Evolutionary conservation across 2,113 vertebrate species (phyloP), one percentile per base, ranked within the genome.

Genomic region (Microcebus griseorufus): DNA sequence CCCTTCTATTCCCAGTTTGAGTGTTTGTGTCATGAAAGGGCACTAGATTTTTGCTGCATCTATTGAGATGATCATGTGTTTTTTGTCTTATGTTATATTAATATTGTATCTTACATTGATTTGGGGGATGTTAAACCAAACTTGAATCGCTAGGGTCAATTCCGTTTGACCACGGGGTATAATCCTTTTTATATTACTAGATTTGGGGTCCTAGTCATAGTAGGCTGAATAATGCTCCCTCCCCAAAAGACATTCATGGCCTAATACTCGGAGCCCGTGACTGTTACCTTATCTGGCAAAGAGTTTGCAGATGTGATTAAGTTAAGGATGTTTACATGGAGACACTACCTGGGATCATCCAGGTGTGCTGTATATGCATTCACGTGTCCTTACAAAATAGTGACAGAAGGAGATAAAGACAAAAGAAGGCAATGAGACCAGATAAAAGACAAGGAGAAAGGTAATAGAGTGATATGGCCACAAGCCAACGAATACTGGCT

Each of bases 101-200:
- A 53, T 78, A 65, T 37, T 27, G 23, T 18, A 11, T 53, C 69
- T 23, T 91, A 60, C 23, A 81, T 86, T 78, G 51, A 88, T 88
- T 94, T 78, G n/a, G 9, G 34, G 5, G 55, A 69, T 88, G 12
- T 85, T 90, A 83, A 90, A 12, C 12, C 32, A 73, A 86, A 81
- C 23, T 65, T 83, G 22, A 39, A 82, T 94, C 88, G 34, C 51
- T 96, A 22, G n/a, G 17, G 53, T 92, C 88, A 81, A 27, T 94
- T 42, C 51, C 39, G 18, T 3, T 64, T 83, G 60, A 17, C 69
- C 25, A 82, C 25, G 11, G n/a, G 70, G 5, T 83, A 42, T 64
- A 92, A 88, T 83, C 27, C 37, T 76, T 37, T 81, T 60, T 34
- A 37, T 82, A 51, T 91, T 87, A 25, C 69, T 91, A 7, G 14